Conservation (phyloP, 2,113 vertebrate genomes). For the Dromaius novaehollandiae region DNA sequence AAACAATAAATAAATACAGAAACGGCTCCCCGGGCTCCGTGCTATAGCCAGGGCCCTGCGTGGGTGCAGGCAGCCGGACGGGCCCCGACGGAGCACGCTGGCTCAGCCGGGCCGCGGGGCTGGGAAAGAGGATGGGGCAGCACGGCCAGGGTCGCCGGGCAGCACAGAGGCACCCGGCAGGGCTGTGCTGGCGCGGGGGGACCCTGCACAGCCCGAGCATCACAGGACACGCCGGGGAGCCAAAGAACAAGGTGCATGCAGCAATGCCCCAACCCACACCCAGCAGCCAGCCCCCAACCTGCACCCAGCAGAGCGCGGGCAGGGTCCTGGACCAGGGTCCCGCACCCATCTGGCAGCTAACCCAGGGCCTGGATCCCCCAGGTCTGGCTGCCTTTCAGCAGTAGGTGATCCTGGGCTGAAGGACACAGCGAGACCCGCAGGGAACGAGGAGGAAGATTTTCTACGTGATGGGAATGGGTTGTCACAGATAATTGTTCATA, state of each 20-base stretch:
- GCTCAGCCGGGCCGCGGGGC: too few species aligned
- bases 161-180: too few species aligned
- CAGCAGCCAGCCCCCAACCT: too few species aligned
- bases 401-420: not conserved
- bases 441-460: not conserved
- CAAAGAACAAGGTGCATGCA: not conserved
- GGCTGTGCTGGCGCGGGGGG: too few species aligned
- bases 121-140: too few species aligned
- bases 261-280: not conserved
- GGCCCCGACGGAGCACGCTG: accelerated
- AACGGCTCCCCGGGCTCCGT: accelerated
- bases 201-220: not conserved
- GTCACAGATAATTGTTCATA: too few species aligned
- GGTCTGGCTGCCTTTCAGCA: not conserved
- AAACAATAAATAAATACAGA: not conserved
- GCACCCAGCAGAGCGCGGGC: not conserved
- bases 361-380: not conserved
- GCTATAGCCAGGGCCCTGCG: not conserved
- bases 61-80: accelerated
- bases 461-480: too few species aligned
- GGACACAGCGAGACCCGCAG: not conserved
- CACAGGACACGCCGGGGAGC: not conserved
- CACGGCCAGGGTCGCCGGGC: too few species aligned
- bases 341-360: not conserved
- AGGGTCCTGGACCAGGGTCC: accelerated